A percentile compares a stretch with the other conserved stretches of the same genome.
These are phyloP conservation scores for Sinocyclocheilus maitianheensis DNA, from an alignment of 2,113 vertebrate genomes.

Conservation along the genomic window DNA sequence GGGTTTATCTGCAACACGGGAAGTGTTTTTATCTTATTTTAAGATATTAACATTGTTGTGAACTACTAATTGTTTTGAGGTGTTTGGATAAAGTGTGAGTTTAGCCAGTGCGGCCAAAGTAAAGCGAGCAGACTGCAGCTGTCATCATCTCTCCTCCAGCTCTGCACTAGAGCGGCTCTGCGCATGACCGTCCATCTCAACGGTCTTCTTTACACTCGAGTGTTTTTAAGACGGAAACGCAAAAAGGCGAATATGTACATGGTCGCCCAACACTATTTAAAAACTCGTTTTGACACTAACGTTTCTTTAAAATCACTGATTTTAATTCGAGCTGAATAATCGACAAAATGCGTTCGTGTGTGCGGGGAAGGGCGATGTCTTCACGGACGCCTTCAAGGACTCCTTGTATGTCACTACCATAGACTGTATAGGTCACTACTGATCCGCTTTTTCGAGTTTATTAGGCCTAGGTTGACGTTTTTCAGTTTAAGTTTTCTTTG, in stretches of 20 bases:
- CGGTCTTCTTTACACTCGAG: neutral
- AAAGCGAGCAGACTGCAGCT: conserved; percentile 20
- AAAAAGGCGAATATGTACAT: too few species aligned
- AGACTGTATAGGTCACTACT: conserved; percentile 14
- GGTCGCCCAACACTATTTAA: neutral
- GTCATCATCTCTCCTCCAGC: conserved; percentile 37
- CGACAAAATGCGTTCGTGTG: too few species aligned
- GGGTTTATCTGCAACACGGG: neutral
- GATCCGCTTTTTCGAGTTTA: neutral
- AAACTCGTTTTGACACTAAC: neutral
- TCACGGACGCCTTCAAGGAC: conserved; percentile 43
- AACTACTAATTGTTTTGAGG: neutral
- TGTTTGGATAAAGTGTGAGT: neutral
- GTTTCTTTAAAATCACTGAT: neutral
- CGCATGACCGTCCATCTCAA: neutral
- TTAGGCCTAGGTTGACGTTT: neutral
- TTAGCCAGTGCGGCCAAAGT: neutral
- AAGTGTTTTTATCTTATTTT: too few species aligned
- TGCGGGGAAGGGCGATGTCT: conserved; percentile 1
- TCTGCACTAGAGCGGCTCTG: conserved; percentile 9
- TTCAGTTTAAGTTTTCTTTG: neutral
- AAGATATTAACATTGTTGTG: neutral
- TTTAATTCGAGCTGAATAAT: neutral
- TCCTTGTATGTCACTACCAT: conserved; percentile 42
- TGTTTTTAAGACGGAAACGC: neutral